phyloP scores from a whole-genome alignment of 2,113 vertebrate genomes.

The Willisornis vidua region DNA sequence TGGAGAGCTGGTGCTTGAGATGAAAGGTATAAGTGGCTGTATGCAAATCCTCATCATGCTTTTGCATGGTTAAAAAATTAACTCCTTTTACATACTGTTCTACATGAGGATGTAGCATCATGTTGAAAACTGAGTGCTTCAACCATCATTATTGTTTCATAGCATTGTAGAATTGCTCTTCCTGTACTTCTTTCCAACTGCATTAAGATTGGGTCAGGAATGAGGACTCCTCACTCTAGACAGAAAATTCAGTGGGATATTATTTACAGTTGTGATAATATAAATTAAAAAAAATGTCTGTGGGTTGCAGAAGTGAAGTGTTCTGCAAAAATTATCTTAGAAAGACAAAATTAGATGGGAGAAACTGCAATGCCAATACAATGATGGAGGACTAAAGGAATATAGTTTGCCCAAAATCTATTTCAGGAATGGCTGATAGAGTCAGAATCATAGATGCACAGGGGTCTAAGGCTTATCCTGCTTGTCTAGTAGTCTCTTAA shows the following conservation, averaged over 20 bases:
- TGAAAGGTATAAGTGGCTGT: neutral
- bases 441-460: neutral
- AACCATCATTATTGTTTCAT: neutral
- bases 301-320: neutral
- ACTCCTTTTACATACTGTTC: neutral
- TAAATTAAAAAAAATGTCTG: neutral
- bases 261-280: neutral
- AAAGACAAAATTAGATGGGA: neutral
- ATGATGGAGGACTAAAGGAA: neutral
- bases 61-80: neutral
- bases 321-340: neutral
- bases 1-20: neutral
- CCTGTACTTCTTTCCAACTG: neutral
- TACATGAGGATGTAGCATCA: neutral
- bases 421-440: neutral
- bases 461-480: neutral
- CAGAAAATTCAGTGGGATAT: neutral
- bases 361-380: neutral
- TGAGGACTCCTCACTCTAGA: neutral
- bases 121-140: neutral
- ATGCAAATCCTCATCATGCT: neutral
- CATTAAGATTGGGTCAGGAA: neutral
- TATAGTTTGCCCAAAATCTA: neutral
- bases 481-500: neutral
- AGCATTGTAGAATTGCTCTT: neutral